phyloP scores from a whole-genome alignment of 2,797 vertebrate genomes.

The Sorex maritimensis region DNA sequence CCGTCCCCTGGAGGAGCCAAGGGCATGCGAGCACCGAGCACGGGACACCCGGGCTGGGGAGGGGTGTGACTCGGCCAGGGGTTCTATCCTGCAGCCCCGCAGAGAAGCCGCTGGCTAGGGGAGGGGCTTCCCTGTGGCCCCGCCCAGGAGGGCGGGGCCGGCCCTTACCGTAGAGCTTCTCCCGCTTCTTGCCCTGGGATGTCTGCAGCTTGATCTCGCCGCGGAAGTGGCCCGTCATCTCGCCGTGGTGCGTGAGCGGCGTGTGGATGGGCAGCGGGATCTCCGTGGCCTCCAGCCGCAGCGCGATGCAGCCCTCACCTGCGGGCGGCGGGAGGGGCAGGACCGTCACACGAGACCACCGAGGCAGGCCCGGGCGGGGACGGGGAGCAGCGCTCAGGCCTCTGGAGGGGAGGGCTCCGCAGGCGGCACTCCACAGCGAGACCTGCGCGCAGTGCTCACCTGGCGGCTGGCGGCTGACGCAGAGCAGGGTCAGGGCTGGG shows the following conservation, averaged over 20 bases:
- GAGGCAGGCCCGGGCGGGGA: neutral
- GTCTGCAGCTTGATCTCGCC: conserved; percentile 96
- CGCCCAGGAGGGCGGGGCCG: neutral
- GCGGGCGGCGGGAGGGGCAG: neutral
- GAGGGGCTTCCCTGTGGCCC: no score
- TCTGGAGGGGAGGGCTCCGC: no score
- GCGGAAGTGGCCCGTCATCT: conserved; percentile 94
- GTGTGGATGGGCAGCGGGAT: conserved; percentile 94
- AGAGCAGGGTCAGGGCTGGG: no score
- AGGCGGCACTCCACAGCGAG: neutral
- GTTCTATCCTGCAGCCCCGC: neutral
- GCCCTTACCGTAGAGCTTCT: conserved; percentile 96
- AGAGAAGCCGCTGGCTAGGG: neutral
- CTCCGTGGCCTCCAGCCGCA: conserved; percentile 93
- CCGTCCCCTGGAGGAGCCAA: no score
- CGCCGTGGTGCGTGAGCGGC: conserved; percentile 96
- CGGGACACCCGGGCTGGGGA: no score
- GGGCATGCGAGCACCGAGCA: no score
- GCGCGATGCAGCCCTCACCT: conserved; percentile 98
- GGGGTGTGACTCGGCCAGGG: no score
- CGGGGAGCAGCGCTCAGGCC: no score
- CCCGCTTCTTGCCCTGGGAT: conserved; percentile 95
- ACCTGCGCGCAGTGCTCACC: neutral
- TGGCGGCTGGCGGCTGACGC: neutral
- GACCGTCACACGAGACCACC: neutral